These are phyloP conservation scores for Campoplex capitator DNA, from an alignment of 2,888 invertebrate genomes.

Conservation along the genomic window DNA sequence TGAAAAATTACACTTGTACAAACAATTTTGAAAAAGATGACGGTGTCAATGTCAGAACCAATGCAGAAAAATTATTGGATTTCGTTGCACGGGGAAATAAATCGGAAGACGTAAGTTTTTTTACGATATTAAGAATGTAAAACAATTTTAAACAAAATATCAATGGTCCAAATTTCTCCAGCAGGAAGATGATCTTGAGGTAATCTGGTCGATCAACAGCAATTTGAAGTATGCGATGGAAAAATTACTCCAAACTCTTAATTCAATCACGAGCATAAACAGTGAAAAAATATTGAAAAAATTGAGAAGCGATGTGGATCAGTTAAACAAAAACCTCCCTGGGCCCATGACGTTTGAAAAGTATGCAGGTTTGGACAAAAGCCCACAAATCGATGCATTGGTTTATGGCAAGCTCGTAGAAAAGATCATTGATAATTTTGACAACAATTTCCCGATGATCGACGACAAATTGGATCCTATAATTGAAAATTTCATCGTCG, in stretches of 20 bases:
- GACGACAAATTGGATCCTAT: constrained; percentile 83
- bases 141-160: neutral
- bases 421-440: constrained; percentile 85
- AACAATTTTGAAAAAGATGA: constrained; percentile 40
- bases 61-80: constrained; percentile 45
- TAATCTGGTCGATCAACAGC: constrained; percentile 51
- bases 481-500: constrained; percentile 85
- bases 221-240: constrained; percentile 77
- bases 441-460: constrained; percentile 87
- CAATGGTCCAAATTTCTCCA: neutral
- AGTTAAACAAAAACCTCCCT: constrained; percentile 83
- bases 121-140: too few relatives aligned
- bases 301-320: constrained; percentile 74
- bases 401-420: constrained; percentile 86
- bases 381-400: constrained; percentile 84
- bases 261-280: constrained; percentile 80
- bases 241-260: constrained; percentile 82
- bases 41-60: constrained; percentile 47
- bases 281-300: constrained; percentile 80
- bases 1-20: constrained; percentile 9
- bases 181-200: neutral
- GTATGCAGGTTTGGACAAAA: constrained; percentile 86
- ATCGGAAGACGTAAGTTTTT: constrained; percentile 23
- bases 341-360: constrained; percentile 89
- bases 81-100: constrained; percentile 18